A percentile compares a stretch with the other conserved stretches of the same genome.
Evolutionary conservation across 2,888 invertebrate species (phyloP).

Genomic region (Altica lythri): DNA sequence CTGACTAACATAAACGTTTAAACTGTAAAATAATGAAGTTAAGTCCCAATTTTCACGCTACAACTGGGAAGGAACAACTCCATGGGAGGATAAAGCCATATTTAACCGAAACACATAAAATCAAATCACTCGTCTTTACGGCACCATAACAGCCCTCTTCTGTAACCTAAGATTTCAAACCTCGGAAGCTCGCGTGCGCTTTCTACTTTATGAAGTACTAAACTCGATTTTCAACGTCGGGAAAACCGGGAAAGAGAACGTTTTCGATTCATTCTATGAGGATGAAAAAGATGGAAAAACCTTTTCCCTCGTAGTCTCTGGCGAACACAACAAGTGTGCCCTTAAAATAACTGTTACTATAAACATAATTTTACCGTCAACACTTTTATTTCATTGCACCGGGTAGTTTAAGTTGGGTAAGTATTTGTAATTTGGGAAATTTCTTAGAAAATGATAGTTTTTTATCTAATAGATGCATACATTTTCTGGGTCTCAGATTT

Average conservation of each 20-base stretch:
- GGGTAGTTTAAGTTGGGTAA: constrained; percentile 50
- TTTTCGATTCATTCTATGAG: constrained; percentile 6
- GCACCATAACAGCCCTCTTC: constrained; percentile 57
- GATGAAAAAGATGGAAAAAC: constrained; percentile 39
- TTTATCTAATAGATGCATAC: not conserved
- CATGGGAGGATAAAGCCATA: constrained; percentile 53
- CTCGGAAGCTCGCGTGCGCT: constrained; percentile 58
- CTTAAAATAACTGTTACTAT: constrained; percentile 59
- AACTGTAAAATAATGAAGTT: constrained; percentile 9
- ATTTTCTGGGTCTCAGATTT: too few relatives aligned
- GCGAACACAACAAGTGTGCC: constrained; percentile 58
- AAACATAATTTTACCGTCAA: constrained; percentile 58
- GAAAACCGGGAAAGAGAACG: constrained; percentile 30
- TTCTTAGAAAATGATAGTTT: constrained; percentile 24
- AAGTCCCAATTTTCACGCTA: constrained; percentile 15
- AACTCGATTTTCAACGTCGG: constrained; percentile 55
- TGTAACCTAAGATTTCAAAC: constrained; percentile 57
- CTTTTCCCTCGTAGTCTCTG: constrained; percentile 51
- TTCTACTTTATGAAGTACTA: constrained; percentile 59
- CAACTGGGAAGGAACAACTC: constrained; percentile 25
- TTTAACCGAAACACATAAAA: constrained; percentile 59
- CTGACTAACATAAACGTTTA: constrained; percentile 6
- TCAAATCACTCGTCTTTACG: constrained; percentile 59
- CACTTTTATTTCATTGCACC: constrained; percentile 57
- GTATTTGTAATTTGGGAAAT: constrained; percentile 49